Base-by-base conservation (phyloP, 2,888 invertebrate species). In the Sarcophaga carnaria region DNA sequence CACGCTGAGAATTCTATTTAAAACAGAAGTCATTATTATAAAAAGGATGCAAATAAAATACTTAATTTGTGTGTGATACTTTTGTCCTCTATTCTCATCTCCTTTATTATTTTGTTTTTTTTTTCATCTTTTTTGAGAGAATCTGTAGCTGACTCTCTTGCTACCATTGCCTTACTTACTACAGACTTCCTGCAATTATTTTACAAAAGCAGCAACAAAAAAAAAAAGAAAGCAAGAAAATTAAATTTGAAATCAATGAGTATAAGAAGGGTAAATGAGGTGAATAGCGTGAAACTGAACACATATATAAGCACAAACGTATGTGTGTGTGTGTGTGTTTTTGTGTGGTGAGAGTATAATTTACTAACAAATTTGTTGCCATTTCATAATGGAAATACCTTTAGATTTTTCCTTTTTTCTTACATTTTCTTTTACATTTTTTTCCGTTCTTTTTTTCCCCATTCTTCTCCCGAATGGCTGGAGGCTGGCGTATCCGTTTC, bases 401-500 rank as follows among this genome's bases (percentile, higher is more conserved):
- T 78, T 82, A 75, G 74, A 69, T 74, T 66, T 67, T 14, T 22
- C 8, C n/a, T 3, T 14, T 22, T 66, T 64, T 20, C 11, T 17
- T 45, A n/a, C 10, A 37, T 37, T 54, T 14, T 54, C 17, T 54
- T 14, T 54, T 54, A 54, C 17, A 14, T 54, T 12, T 54, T 20
- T 54, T 14, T 45, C 10, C 20, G 11, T 63, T 63, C 22, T 63
- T 22, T 63, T 20, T 63, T 20, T 8, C 8, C 10, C 2, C 10
- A 0, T 17, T 54, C 49, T 84, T 78, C 76, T 76, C 76, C 80
- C 80, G 76, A 76, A 80, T 77, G 77, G 62, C 79, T 86, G 88
- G 80, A 74, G 88, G 88, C 88, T 75, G 86, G 81, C 85, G 85
- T 86, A 87, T 89, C 87, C 89, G 88, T 82, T 89, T 89, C 87